Percentiles rank a stretch among this genome's conserved stretches.
Evolutionary conservation across 2,113 vertebrate genomes (phyloP).

Genomic region (Xiphorhynchus elegans): DNA sequence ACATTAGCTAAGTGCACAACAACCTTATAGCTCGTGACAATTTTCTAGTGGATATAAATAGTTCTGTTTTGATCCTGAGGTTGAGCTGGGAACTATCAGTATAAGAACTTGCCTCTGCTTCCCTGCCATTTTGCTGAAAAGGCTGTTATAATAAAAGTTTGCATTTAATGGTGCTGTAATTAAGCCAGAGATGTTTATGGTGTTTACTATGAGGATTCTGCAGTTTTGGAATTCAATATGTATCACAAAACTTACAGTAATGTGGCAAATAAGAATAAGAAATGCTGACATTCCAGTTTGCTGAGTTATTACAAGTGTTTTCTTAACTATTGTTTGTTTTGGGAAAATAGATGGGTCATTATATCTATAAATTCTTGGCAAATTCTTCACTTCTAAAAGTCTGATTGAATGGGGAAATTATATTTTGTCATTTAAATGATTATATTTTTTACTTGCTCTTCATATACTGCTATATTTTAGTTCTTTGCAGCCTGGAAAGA

Average conservation of each 20-base stretch:
- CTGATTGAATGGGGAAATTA: not conserved
- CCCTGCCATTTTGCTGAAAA: not conserved
- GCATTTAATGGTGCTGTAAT: not conserved
- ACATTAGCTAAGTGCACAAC: not conserved
- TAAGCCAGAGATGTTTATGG: not conserved
- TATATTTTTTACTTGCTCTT: not conserved
- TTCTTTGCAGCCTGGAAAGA: not conserved
- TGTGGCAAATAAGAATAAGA: not conserved
- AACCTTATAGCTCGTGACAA: not conserved
- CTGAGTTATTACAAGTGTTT: not conserved
- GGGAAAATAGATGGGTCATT: not conserved
- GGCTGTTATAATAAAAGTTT: not conserved
- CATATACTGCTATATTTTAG: not conserved
- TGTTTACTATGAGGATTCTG: not conserved
- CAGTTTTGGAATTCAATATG: not conserved
- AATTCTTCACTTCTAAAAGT: not conserved
- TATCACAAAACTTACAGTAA: not conserved
- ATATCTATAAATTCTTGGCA: not conserved
- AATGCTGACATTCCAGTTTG: not conserved
- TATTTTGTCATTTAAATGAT: not conserved
- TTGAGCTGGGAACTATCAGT: not conserved
- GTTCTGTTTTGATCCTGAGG: not conserved
- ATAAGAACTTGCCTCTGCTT: not conserved
- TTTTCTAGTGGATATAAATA: not conserved
- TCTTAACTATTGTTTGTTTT: not conserved